Percentiles rank a stretch among this genome's conserved stretches.
These are phyloP conservation scores for Phrynosoma platyrhinos DNA, from an alignment of 2,113 vertebrate species.

Conservation along the genomic window DNA sequence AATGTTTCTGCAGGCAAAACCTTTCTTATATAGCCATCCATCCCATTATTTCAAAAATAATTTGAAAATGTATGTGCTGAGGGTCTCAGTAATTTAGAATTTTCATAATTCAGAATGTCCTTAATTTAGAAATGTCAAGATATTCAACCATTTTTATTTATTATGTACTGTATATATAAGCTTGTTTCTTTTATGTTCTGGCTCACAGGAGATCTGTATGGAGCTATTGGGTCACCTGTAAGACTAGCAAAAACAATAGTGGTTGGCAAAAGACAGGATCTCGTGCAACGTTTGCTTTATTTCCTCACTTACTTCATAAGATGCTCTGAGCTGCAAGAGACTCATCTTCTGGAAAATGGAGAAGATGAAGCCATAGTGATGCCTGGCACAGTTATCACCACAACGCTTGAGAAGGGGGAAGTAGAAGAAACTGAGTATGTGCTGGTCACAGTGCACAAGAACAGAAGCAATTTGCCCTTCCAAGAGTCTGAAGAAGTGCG, in stretches of 20 bases:
- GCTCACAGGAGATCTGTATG: constrained; percentile 91
- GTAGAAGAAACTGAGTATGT: constrained; percentile 98
- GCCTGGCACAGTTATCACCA: constrained; percentile 96
- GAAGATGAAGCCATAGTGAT: constrained; percentile 96
- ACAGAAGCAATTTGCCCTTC: constrained; percentile 85
- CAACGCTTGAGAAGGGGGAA: constrained; percentile 93
- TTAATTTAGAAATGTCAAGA: neutral
- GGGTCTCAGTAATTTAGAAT: neutral
- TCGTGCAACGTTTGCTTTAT: constrained; percentile 95
- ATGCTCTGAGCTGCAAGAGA: constrained; percentile 97
- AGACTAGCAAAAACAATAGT: constrained; percentile 93
- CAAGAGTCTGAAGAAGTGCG: constrained; percentile 78
- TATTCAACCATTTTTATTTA: neutral
- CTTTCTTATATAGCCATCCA: neutral
- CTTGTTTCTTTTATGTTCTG: constrained; percentile 38
- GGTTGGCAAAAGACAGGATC: constrained; percentile 91
- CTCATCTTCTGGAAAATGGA: constrained; percentile 90
- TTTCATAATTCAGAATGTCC: neutral
- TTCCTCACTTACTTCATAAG: constrained; percentile 98
- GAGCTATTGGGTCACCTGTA: constrained; percentile 95
- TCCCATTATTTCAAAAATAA: neutral
- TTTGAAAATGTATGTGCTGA: neutral
- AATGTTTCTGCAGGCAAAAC: neutral
- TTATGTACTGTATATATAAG: neutral
- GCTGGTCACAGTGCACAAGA: constrained; percentile 94